phyloP scores from a whole-genome alignment of 1,140 invertebrate genomes.

The Contarinia nasturtii region DNA sequence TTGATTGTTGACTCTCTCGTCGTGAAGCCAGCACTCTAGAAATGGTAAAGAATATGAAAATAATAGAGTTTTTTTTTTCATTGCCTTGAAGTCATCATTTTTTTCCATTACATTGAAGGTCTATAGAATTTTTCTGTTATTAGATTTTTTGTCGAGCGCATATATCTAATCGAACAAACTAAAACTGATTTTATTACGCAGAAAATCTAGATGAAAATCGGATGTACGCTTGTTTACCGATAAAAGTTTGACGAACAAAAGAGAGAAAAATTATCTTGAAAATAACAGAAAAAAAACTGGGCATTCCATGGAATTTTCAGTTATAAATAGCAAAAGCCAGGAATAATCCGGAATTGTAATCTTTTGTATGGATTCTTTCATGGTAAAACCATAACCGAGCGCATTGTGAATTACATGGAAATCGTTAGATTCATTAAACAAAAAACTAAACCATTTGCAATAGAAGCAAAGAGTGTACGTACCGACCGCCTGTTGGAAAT shows the following conservation, averaged over 20 bases:
- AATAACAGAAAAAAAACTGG: neutral
- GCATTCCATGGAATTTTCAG: neutral
- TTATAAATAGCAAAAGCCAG: too few relatives aligned
- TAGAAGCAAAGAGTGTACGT: too few relatives aligned
- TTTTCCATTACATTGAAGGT: neutral
- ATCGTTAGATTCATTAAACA: too few relatives aligned
- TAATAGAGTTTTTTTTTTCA: neutral
- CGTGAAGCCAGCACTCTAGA: conserved; percentile 14
- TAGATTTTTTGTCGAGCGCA: too few relatives aligned
- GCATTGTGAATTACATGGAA: too few relatives aligned
- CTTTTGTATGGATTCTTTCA: too few relatives aligned
- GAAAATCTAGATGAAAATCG: neutral
- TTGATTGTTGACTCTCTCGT: conserved; percentile 16
- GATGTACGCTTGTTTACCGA: neutral
- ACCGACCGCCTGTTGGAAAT: neutral
- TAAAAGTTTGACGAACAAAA: conserved; percentile 9
- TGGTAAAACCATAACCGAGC: too few relatives aligned
- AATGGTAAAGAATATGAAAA: neutral
- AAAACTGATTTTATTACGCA: neutral
- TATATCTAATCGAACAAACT: too few relatives aligned
- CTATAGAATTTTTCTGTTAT: too few relatives aligned
- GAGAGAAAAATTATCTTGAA: conserved; percentile 5
- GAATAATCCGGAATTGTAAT: too few relatives aligned
- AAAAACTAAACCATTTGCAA: neutral
- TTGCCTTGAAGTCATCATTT: neutral